Base-by-base conservation (phyloP, 2,113 vertebrate species). In the Emberiza fucata region DNA sequence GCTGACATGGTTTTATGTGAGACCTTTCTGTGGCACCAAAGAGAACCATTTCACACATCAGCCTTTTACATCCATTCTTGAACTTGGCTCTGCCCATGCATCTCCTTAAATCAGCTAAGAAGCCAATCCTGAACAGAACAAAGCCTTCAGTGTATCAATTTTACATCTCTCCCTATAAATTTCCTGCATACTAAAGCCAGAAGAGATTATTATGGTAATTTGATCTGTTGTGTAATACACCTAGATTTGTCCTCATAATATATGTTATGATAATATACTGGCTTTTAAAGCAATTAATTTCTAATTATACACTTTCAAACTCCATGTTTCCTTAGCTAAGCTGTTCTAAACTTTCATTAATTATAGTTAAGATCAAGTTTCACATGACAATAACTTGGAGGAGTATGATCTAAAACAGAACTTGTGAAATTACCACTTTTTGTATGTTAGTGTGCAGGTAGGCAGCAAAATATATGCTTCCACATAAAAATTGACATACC, bases 351-450 rank as follows among this genome's bases (percentile, higher is more conserved):
- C 14, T 94, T 92, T 61, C 50, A 87, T 80, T 90, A 90, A 86
- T 92, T 70, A 61, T 9, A 56, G 22, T n/a, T 33, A 14, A 69
- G 63, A 57, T 84, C n/a, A 65, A 73, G 42, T 90, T 83, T 92
- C 3, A 1, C 14, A 51, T 14, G 7, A 90, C 39, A 81, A 78
- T 83, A 88, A 66, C 17, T 90, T 71, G 23, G 12, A 82, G 24
- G 40, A 66, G 19, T n/a, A 39, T 42, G n/a, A 94, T 78, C 93
- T 82, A 48, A 93, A 94, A 69, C 50, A 91, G 86, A 84, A 75
- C 6, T 78, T 93, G 45, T 50, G 76, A 95, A 53, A 86, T 83
- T 83, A 81, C 33, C 54, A 66, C 54, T 69, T 85, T 45, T 54
- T 40, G n/a, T 1, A 0, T 19, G 11, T 29, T 75, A 17, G 24